Conservation (phyloP, 2,888 invertebrate species). For the Drosophila gaucha region DNA sequence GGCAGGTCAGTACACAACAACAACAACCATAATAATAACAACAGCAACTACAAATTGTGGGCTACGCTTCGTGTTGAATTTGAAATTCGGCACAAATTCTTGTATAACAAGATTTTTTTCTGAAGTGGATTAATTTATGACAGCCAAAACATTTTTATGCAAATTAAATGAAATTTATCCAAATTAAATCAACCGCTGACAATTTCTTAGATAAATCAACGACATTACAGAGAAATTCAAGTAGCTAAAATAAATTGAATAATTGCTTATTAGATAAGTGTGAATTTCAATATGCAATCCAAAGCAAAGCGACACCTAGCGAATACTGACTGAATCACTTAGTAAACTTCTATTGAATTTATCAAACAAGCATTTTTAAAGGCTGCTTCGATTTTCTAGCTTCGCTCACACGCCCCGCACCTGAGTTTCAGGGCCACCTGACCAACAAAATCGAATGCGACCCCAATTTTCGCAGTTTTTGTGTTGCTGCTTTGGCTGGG, state of each 20-base stretch:
- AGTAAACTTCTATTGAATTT: not conserved
- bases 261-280: too few species aligned
- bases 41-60: slow-evolving; percentile 22
- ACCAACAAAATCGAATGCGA: slow-evolving; percentile 39
- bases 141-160: slow-evolving; percentile 40
- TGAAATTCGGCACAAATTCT: slow-evolving; percentile 35
- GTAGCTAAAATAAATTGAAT: too few species aligned
- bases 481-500: slow-evolving; percentile 31
- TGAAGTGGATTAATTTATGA: slow-evolving; percentile 57
- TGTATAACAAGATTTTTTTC: slow-evolving; percentile 48
- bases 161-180: too few species aligned
- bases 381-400: not conserved
- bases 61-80: slow-evolving; percentile 22
- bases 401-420: slow-evolving; percentile 18
- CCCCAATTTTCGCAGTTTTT: slow-evolving; percentile 60
- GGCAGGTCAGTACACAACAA: slow-evolving; percentile 59
- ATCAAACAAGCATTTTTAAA: slow-evolving; percentile 1
- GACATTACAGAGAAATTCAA: slow-evolving; percentile 4
- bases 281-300: not conserved
- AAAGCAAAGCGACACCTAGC: slow-evolving; percentile 7
- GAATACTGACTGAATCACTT: not conserved
- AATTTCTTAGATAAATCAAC: slow-evolving; percentile 15
- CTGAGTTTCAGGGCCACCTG: slow-evolving; percentile 46
- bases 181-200: too few species aligned
- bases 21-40: slow-evolving; percentile 22